These are phyloP conservation scores for Coelinius sp. DNA, from an alignment of 2,888 invertebrate genomes.

Conservation along the genomic window DNA sequence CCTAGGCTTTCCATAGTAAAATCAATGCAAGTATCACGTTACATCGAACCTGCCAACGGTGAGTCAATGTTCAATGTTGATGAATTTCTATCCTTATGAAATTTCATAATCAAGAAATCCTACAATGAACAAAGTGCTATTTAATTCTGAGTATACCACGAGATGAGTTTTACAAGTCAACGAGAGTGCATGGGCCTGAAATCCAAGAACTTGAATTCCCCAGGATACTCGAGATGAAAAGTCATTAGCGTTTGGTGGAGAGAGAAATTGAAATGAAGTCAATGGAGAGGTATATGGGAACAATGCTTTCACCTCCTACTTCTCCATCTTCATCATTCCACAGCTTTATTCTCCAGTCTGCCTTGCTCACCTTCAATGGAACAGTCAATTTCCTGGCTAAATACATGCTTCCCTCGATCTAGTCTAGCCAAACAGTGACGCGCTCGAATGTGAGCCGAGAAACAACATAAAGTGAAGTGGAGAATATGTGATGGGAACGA, in stretches of 20 bases:
- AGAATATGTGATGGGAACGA: neutral
- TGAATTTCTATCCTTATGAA: too few species aligned
- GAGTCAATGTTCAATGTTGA: too few species aligned
- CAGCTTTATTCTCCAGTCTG: constrained; percentile 13
- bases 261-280: constrained; percentile 16
- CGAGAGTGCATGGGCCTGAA: neutral
- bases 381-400: constrained; percentile 62
- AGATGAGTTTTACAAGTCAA: neutral
- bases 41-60: too few species aligned
- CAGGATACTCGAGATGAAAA: neutral
- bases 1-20: too few species aligned
- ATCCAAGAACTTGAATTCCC: neutral
- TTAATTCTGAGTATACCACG: too few species aligned
- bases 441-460: constrained; percentile 49
- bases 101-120: too few species aligned
- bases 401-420: constrained; percentile 51
- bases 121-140: too few species aligned
- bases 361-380: constrained; percentile 46
- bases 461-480: constrained; percentile 20
- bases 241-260: constrained; percentile 19
- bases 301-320: neutral
- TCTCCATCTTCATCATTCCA: constrained; percentile 17
- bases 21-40: too few species aligned
- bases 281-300: neutral
- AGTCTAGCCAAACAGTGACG: constrained; percentile 26